Percentiles rank a stretch among this genome's conserved stretches.
Evolutionary conservation across 2,113 vertebrate species (phyloP).

Genomic region (Apus apus): DNA sequence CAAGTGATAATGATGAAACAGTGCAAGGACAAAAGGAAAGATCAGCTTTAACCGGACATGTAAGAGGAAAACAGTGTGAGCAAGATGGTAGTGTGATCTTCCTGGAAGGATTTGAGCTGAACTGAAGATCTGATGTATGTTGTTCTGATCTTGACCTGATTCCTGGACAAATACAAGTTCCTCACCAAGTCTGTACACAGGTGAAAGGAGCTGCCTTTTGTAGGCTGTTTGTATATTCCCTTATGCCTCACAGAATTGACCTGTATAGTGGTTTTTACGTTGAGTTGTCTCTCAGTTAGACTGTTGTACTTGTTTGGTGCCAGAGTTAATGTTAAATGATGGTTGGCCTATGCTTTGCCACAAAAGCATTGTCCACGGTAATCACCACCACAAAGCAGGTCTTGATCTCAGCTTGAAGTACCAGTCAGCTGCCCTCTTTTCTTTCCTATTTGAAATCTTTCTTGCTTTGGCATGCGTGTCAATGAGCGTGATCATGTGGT

Average conservation of each 20-base stretch:
- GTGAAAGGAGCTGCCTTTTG: not conserved
- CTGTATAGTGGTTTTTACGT: not conserved
- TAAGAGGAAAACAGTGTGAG: not conserved
- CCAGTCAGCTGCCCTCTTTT: slow-evolving; percentile 23
- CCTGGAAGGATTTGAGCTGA: not conserved
- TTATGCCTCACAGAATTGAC: not conserved
- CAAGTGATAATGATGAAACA: not conserved
- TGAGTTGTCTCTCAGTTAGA: not conserved
- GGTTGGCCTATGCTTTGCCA: not conserved
- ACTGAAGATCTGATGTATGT: not conserved
- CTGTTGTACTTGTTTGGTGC: slow-evolving; percentile 9
- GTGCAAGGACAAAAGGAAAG: not conserved
- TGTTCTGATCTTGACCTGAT: not conserved
- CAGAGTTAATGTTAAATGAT: not conserved
- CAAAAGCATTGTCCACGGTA: not conserved
- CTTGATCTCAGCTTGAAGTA: slow-evolving; percentile 34
- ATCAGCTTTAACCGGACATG: not conserved
- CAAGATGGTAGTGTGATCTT: not conserved
- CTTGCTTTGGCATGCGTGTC: slow-evolving; percentile 45
- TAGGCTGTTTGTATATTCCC: not conserved
- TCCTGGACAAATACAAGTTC: not conserved
- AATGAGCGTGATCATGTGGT: slow-evolving; percentile 47
- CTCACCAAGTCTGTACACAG: rapidly evolving
- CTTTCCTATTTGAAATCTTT: slow-evolving; percentile 29
- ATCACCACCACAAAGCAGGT: not conserved